Base-by-base conservation (phyloP, 1,140 invertebrate species). In the Bombus breviceps region DNA sequence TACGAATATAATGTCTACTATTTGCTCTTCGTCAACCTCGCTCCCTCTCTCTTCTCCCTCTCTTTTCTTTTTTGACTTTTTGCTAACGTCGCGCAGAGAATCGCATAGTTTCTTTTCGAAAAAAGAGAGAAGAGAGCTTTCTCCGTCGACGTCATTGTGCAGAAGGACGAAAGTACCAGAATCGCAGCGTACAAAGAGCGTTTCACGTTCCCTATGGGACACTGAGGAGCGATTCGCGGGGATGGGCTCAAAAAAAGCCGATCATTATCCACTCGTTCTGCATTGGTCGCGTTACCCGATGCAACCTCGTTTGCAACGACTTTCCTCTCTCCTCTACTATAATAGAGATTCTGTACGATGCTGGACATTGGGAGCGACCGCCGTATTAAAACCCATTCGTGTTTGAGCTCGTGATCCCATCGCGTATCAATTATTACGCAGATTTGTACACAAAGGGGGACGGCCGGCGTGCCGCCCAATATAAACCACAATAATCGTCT, bases 221-320 rank as follows among this genome's bases (percentile, higher is more conserved):
- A 69, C 79, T 34, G 88, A 83, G 75, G 32, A 81, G 81, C 77
- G 59, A 82, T 81, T 74, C 71, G 73, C 32, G 77, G 83, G 82
- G 78, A 79, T 73, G 81, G 71, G 74, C 62, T 83, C 47, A 77
- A 88, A 90, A 90, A 90, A 86, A 90, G 81, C 86, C 89, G 89
- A 90, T 90, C 89, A 90, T 89, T 90, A 90, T 90, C 89, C 89
- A 88, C 83, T 88, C 86, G 89, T 86, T 88, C 81, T 76, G 89
- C 89, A 90, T 90, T 88, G 89, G 89, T 90, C 89, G 89, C 77
- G 89, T 81, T 90, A 90, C 83, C 89, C 86, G 89, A 90, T 88
- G 89, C 89, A 90, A 81, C 89, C 89, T 86, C 89, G 89, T 88
- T 90, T 83, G 86, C 83, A 80, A 72, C 57, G 76, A 62, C 75